Base-by-base conservation (phyloP, 2,888 invertebrate genomes). In the Lithophane semibrunnea region DNA sequence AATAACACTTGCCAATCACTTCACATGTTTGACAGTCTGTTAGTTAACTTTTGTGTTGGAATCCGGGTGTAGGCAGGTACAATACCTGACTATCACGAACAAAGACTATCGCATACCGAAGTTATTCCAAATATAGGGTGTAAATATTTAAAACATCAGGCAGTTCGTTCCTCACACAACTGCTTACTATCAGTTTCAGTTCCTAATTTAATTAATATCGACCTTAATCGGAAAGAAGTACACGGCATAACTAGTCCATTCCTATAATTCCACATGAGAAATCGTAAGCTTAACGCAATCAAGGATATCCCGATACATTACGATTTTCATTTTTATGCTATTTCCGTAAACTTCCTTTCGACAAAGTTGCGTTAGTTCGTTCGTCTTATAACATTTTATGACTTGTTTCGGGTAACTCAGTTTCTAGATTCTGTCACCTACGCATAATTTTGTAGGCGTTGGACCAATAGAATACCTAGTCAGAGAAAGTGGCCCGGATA, bases 301-400 rank as follows among this genome's bases (percentile, higher is more conserved):
- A 49, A 81, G 81, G 87, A 86, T 81, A 81, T 84, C 81, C 87
- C 70, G 78, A 68, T 73, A 74, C 21, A 85, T 60, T 60, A 8
- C 65, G 54, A 49, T 73, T 69, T 76, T 64, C 7, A 60, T 66
- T 63, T 68, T 67, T 73, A 47, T 61, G 42, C 16, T 68, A 71
- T 79, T 71, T 81, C 78, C 81, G 72, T 61, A 58, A 69, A 67
- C 29, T 67, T 37, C 44, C 73, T 79, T 86, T 85, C 81, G 29
- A 74, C 29, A 72, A 65, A 8, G 29, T 86, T 86, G 75, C 77
- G 37, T 60, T 52, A 1, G 10, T 65, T 52, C 13, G 37, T 52
- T 84, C 49, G 44, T 68, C 72, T 68, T 56, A 29, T 29, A 72
- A 24, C 37, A 69, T 80, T 66, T 54, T 65, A 52, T 79, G 1